A percentile compares a stretch with the other conserved stretches of the same genome.
Evolutionary conservation across 2,888 invertebrate genomes (phyloP).

Genomic region (Chironomus riparius): DNA sequence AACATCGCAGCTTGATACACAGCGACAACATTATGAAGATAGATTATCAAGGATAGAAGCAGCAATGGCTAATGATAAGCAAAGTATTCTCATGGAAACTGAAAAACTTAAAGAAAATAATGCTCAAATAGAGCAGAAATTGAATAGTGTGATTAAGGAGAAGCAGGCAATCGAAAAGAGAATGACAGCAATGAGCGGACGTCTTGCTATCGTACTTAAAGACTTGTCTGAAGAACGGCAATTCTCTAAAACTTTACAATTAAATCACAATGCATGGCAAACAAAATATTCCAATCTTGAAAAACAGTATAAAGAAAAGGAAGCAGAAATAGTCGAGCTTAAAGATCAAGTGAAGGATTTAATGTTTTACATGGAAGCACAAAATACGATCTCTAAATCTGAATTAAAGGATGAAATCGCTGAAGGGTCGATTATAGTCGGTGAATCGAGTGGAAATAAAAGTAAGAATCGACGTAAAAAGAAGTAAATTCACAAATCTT

Average conservation of each 20-base stretch:
- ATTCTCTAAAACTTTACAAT: slow-evolving; percentile 65
- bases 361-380: slow-evolving; percentile 94
- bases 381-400: slow-evolving; percentile 43
- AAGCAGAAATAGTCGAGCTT: slow-evolving; percentile 66
- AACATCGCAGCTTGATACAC: slow-evolving; percentile 90
- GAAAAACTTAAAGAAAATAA: slow-evolving; percentile 46
- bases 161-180: slow-evolving; percentile 64
- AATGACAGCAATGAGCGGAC: slow-evolving; percentile 50
- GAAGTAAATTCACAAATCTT: not conserved
- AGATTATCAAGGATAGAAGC: slow-evolving; percentile 52
- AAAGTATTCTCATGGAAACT: slow-evolving; percentile 47
- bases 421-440: slow-evolving; percentile 12
- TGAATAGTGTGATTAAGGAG: slow-evolving; percentile 51
- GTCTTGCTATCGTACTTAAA: slow-evolving; percentile 54
- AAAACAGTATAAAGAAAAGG: slow-evolving; percentile 45
- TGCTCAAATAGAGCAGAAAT: slow-evolving; percentile 42
- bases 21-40: slow-evolving; percentile 86
- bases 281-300: slow-evolving; percentile 50
- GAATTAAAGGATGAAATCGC: slow-evolving; percentile 37
- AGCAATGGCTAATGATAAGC: slow-evolving; percentile 45
- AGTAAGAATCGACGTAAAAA: slow-evolving; percentile 20
- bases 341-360: slow-evolving; percentile 91
- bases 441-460: not conserved
- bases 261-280: slow-evolving; percentile 68
- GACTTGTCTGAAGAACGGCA: slow-evolving; percentile 79